Percentiles rank a stretch among this genome's conserved stretches.
phyloP scores from a whole-genome alignment of 2,888 invertebrate species.

The Napeogenes sylphis region DNA sequence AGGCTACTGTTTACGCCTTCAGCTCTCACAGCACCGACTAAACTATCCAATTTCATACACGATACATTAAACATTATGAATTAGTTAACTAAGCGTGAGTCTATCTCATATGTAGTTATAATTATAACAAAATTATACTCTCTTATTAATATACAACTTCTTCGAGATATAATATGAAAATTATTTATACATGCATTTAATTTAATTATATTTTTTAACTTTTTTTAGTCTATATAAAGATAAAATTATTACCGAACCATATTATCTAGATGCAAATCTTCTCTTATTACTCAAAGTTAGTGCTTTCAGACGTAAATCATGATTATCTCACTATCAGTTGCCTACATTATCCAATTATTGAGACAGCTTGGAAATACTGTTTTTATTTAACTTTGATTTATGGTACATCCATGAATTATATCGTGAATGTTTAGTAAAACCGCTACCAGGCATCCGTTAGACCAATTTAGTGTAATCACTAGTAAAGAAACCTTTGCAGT shows the following conservation, averaged over 20 bases:
- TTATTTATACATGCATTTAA: too few species aligned
- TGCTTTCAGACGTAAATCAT: too few species aligned
- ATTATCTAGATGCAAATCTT: too few species aligned
- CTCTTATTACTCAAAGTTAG: too few species aligned
- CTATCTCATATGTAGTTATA: constrained; percentile 5
- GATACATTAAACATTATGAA: constrained; percentile 56
- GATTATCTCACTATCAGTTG: too few species aligned
- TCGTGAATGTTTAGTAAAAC: constrained; percentile 49
- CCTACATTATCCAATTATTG: too few species aligned
- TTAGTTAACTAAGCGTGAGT: constrained; percentile 38
- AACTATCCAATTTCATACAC: constrained; percentile 60
- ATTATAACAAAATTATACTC: constrained; percentile 5
- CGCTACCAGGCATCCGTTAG: constrained; percentile 53
- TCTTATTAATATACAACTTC: too few species aligned
- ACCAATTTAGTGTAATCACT: constrained; percentile 67
- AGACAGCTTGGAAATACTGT: not conserved
- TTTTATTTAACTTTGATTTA: constrained; percentile 13
- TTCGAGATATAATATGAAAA: too few species aligned
- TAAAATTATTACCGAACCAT: too few species aligned
- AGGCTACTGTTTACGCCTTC: constrained; percentile 66
- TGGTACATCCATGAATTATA: constrained; percentile 39
- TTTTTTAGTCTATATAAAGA: too few species aligned
- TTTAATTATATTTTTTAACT: too few species aligned
- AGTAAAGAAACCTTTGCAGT: constrained; percentile 58
- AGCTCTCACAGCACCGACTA: constrained; percentile 41